These are phyloP conservation scores for Rugalucina vietnamica DNA, from an alignment of 2,888 invertebrate species.

Conservation along the genomic window DNA sequence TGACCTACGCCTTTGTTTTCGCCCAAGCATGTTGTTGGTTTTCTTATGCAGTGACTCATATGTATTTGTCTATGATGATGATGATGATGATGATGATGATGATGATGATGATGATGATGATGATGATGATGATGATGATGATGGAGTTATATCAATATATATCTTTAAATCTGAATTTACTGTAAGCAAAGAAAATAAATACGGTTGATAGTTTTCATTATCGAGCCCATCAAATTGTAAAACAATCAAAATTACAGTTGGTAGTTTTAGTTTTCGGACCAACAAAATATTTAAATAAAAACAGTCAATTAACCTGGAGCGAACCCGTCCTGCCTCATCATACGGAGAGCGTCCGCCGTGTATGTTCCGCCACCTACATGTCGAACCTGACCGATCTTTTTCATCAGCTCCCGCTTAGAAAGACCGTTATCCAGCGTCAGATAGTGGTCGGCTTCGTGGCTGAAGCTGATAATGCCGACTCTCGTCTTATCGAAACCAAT, in stretches of 20 bases:
- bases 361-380: constrained; percentile 68
- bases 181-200: too few relatives aligned
- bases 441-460: constrained; percentile 56
- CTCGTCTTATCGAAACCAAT: constrained; percentile 64
- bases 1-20: too few relatives aligned
- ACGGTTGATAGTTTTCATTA: too few relatives aligned
- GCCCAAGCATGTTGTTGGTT: too few relatives aligned
- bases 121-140: neutral
- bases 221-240: too few relatives aligned
- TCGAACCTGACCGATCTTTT: constrained; percentile 48
- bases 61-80: neutral
- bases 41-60: too few relatives aligned
- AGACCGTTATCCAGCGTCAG: constrained; percentile 59
- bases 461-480: constrained; percentile 70
- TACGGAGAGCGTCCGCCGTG: constrained; percentile 67
- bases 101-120: neutral
- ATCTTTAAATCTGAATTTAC: too few relatives aligned
- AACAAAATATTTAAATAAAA: too few relatives aligned
- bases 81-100: neutral
- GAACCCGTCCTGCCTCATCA: constrained; percentile 66
- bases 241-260: too few relatives aligned
- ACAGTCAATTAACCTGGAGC: too few relatives aligned
- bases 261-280: too few relatives aligned
- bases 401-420: constrained; percentile 50
- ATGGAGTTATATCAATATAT: too few relatives aligned